Conservation (phyloP, 2,113 vertebrate genomes). For the Sinocyclocheilus rhinocerous region DNA sequence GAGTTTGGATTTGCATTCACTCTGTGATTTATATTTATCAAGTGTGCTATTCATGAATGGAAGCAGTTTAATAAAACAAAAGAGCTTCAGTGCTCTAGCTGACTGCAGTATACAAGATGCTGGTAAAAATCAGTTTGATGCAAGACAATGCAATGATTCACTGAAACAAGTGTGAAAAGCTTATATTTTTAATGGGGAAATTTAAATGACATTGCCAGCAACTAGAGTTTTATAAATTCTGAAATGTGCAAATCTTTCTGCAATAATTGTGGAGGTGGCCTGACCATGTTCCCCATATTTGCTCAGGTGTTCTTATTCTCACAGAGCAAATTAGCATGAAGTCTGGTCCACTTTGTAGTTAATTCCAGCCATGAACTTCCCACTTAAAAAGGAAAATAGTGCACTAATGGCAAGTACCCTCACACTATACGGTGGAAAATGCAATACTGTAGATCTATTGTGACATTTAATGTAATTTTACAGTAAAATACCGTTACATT, state of each 20-base stretch:
- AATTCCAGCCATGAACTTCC: neutral
- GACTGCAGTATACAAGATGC: neutral
- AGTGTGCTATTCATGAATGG: neutral
- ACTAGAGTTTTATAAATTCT: neutral
- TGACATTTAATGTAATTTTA: too few species aligned
- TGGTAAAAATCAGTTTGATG: neutral
- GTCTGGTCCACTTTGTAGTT: neutral
- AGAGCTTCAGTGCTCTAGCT: neutral
- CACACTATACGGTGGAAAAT: too few species aligned
- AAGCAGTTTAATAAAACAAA: neutral
- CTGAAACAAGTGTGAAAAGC: neutral
- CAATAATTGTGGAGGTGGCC: neutral
- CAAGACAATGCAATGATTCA: neutral
- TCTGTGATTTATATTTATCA: neutral
- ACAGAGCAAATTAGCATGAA: neutral
- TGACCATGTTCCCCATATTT: neutral
- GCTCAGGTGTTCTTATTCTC: neutral
- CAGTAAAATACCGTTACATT: too few species aligned
- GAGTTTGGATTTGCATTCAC: constrained; percentile 3
- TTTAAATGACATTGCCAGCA: neutral
- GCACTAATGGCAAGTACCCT: too few species aligned
- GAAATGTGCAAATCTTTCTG: neutral
- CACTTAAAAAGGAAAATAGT: neutral
- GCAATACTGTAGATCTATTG: too few species aligned
- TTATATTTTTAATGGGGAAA: neutral